These are phyloP conservation scores for Phyllostomus hastatus DNA, from an alignment of 2,113 vertebrate species.

Conservation along the genomic window DNA sequence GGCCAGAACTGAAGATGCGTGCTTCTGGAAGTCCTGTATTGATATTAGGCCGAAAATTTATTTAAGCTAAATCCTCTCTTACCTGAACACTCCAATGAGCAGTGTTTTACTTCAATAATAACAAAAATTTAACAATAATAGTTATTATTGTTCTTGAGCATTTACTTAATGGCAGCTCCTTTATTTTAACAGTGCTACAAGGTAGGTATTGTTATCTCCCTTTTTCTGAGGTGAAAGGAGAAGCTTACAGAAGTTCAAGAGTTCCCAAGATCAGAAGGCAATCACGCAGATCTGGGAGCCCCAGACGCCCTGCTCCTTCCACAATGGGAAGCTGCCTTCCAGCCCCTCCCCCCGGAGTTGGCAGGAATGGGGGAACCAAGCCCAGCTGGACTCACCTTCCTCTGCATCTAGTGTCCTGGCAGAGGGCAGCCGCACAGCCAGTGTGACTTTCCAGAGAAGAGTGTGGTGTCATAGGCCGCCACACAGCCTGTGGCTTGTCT, in stretches of 20 bases:
- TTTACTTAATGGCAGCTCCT: neutral
- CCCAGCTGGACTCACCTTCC: neutral
- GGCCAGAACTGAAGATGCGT: neutral
- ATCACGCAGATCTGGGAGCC: no score
- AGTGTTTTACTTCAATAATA: neutral
- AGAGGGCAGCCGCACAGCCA: neutral
- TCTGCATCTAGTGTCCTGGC: neutral
- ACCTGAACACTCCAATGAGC: neutral
- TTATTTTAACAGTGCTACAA: neutral
- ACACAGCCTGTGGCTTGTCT: neutral
- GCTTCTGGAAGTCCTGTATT: neutral
- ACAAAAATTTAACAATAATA: neutral
- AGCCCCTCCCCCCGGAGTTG: neutral
- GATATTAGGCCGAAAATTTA: neutral
- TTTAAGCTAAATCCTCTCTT: neutral
- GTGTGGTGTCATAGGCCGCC: neutral
- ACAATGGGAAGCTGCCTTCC: neutral
- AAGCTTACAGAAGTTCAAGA: neutral
- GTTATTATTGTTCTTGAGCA: neutral
- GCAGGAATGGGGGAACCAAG: neutral
- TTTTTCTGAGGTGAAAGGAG: conserved; percentile 37
- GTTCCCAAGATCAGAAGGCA: neutral
- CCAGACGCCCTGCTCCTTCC: neutral
- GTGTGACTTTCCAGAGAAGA: neutral
- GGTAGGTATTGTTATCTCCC: neutral